phyloP scores from a whole-genome alignment of 2,888 invertebrate species.

The Rhagium mordax region DNA sequence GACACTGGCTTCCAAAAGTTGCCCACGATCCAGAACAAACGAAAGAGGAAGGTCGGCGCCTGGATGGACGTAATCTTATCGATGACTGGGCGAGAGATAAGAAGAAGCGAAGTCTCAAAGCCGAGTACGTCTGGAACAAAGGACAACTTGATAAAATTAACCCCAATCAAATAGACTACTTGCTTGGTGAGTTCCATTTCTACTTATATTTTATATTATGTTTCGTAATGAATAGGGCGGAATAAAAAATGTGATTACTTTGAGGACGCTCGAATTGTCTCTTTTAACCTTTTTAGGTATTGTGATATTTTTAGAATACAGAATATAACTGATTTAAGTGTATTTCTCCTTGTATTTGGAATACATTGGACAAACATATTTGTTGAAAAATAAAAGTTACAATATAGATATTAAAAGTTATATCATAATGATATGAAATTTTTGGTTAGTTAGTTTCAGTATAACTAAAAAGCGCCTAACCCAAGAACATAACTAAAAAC shows the following conservation, averaged over 20 bases:
- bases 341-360: neutral
- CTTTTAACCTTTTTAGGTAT: neutral
- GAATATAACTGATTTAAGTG: neutral
- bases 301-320: neutral
- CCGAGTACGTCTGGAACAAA: conserved; percentile 83
- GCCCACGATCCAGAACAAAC: conserved; percentile 80
- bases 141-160: conserved; percentile 81
- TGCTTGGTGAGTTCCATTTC: conserved; percentile 76
- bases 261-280: neutral
- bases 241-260: neutral
- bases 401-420: no score
- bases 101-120: conserved; percentile 77
- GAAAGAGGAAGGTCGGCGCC: conserved; percentile 79
- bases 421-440: no score
- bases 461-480: no score
- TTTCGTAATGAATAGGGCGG: neutral
- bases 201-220: neutral
- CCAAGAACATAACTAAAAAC: no score
- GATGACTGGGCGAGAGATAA: conserved; percentile 86
- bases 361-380: neutral
- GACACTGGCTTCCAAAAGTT: conserved; percentile 83
- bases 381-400: no score
- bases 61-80: conserved; percentile 85
- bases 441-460: no score
- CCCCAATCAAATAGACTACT: conserved; percentile 80